Evolutionary conservation across 2,888 invertebrate genomes (phyloP).

Genomic region (Meganola albula): DNA sequence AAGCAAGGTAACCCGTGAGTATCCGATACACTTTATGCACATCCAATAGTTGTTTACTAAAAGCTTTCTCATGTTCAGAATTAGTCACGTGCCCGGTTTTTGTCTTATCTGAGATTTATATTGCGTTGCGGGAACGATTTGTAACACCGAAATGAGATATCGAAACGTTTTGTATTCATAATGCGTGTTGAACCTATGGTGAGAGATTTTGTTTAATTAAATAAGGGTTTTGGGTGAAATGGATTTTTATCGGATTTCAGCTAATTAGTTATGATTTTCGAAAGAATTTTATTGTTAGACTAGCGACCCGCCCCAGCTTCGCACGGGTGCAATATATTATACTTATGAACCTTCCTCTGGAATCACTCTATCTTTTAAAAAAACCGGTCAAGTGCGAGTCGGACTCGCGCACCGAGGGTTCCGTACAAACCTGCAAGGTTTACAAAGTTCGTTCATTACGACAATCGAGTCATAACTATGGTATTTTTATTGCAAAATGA

Average conservation of each 20-base stretch:
- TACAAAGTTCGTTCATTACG: too few relatives aligned
- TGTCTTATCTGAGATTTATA: conserved; percentile 43
- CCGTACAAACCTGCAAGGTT: too few relatives aligned
- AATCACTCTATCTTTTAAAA: too few relatives aligned
- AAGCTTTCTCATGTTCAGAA: conserved; percentile 50
- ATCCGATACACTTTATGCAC: conserved; percentile 34
- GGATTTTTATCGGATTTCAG: too few relatives aligned
- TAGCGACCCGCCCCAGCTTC: too few relatives aligned
- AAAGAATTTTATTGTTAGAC: neutral
- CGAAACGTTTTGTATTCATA: conserved; percentile 35
- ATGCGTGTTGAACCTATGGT: conserved; percentile 24
- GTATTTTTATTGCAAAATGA: too few relatives aligned
- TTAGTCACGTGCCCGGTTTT: conserved; percentile 52
- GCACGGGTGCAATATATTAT: too few relatives aligned
- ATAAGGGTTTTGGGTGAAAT: conserved; percentile 1
- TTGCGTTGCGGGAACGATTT: conserved; percentile 35
- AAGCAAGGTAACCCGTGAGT: conserved; percentile 14
- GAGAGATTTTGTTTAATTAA: conserved; percentile 20
- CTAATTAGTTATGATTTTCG: neutral
- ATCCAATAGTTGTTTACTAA: conserved; percentile 43
- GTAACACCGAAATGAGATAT: conserved; percentile 41
- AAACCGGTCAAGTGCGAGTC: too few relatives aligned
- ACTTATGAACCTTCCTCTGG: too few relatives aligned
- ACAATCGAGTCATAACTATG: too few relatives aligned
- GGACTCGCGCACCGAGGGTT: too few relatives aligned